A percentile compares a stretch with the other conserved stretches of the same genome.
These are phyloP conservation scores for Leptodon cayanensis DNA, from an alignment of 2,797 vertebrate genomes.

Conservation along the genomic window DNA sequence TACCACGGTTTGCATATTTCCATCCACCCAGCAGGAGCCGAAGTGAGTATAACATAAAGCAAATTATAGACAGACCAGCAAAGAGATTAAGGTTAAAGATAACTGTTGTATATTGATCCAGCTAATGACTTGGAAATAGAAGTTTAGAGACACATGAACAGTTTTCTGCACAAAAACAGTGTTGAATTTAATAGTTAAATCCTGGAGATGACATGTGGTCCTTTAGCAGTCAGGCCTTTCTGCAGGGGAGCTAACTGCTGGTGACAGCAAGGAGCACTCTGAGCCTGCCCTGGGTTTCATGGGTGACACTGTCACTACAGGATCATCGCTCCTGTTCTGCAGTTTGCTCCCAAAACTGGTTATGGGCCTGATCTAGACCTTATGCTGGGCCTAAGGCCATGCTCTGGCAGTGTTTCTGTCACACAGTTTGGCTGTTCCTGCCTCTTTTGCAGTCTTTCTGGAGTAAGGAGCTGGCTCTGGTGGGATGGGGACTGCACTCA, in stretches of 20 bases:
- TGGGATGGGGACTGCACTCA: neutral
- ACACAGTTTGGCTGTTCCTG: neutral
- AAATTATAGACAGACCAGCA: neutral
- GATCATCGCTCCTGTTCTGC: neutral
- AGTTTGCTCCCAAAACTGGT: neutral
- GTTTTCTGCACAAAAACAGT: neutral
- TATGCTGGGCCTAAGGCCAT: neutral
- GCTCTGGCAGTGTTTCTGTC: neutral
- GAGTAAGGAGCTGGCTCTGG: neutral
- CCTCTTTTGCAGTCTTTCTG: neutral
- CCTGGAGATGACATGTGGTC: neutral
- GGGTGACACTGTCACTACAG: too few relatives aligned
- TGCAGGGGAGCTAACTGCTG: neutral
- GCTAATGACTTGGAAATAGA: slow-evolving; percentile 34
- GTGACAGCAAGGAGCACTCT: neutral
- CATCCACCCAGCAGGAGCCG: neutral
- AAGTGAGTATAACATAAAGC: neutral
- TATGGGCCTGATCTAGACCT: neutral
- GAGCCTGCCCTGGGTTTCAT: neutral
- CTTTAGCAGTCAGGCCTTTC: neutral
- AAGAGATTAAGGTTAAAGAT: slow-evolving; percentile 7
- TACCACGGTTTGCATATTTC: neutral
- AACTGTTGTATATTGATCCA: slow-evolving; percentile 34
- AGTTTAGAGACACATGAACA: slow-evolving; percentile 8
- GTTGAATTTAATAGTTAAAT: neutral